Percentiles rank a stretch among this genome's conserved stretches.
Evolutionary conservation across 2,113 vertebrate genomes (phyloP).

Genomic region (Enhydra lutris): DNA sequence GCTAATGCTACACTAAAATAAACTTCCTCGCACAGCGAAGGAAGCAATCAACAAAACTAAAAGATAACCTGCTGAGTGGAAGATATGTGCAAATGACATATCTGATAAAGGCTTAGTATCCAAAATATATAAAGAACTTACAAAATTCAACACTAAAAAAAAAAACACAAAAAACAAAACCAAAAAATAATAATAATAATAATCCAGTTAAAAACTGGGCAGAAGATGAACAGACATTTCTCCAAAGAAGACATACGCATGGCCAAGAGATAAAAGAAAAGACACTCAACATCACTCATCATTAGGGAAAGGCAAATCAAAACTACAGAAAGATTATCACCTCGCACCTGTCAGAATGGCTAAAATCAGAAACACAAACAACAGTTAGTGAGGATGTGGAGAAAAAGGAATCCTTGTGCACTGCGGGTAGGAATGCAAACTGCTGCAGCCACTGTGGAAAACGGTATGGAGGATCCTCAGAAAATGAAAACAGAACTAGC

Average conservation of each 20-base stretch:
- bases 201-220: neutral
- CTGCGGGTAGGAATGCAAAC: neutral
- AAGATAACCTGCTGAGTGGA: neutral
- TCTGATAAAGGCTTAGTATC: neutral
- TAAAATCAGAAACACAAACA: neutral
- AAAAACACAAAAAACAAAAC: neutral
- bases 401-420: neutral
- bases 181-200: neutral
- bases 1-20: neutral
- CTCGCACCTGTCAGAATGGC: neutral
- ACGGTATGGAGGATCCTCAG: neutral
- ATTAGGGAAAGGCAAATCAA: neutral
- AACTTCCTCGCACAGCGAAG: neutral
- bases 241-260: neutral
- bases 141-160: neutral
- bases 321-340: neutral
- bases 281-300: neutral
- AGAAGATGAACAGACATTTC: neutral
- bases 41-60: neutral
- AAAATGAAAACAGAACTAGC: neutral
- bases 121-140: neutral
- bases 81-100: neutral
- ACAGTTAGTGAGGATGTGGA: neutral
- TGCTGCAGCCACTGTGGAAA: neutral
- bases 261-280: neutral